phyloP scores from a whole-genome alignment of 2,797 vertebrate genomes.

The Danio kyathit region DNA sequence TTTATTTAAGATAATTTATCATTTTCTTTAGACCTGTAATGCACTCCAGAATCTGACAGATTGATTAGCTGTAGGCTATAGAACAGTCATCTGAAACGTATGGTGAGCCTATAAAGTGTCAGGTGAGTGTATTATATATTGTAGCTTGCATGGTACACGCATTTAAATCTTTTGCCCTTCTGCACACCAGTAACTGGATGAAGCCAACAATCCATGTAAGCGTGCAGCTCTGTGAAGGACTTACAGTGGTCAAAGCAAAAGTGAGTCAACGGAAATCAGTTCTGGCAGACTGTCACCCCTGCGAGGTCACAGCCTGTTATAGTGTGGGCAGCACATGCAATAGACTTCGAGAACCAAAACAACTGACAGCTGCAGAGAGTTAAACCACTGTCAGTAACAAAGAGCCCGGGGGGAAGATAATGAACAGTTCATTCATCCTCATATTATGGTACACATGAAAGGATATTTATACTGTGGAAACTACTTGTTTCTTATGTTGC shows the following conservation, averaged over 20 bases:
- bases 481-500: conserved; percentile 49
- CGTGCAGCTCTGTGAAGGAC: conserved; percentile 52
- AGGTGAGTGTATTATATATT: no score
- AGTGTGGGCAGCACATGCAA: conserved; percentile 77
- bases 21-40: no score
- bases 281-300: conserved; percentile 78
- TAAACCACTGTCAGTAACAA: conserved; percentile 76
- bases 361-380: conserved; percentile 79
- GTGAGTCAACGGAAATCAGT: conserved; percentile 78
- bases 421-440: conserved; percentile 62
- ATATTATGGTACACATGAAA: conserved; percentile 71
- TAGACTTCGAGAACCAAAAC: conserved; percentile 71
- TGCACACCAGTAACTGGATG: conserved; percentile 67
- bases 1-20: no score
- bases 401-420: conserved; percentile 63
- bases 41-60: no score
- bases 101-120: no score
- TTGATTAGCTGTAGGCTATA: no score
- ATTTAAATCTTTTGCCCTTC: background rate
- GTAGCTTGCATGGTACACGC: conserved; percentile 10
- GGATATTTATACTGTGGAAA: conserved; percentile 47
- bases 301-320: conserved; percentile 74
- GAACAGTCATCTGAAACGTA: no score
- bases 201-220: conserved; percentile 72
- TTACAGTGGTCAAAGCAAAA: conserved; percentile 73